These are phyloP conservation scores for Alethe castanea DNA, from an alignment of 2,113 vertebrate genomes.

Conservation along the genomic window DNA sequence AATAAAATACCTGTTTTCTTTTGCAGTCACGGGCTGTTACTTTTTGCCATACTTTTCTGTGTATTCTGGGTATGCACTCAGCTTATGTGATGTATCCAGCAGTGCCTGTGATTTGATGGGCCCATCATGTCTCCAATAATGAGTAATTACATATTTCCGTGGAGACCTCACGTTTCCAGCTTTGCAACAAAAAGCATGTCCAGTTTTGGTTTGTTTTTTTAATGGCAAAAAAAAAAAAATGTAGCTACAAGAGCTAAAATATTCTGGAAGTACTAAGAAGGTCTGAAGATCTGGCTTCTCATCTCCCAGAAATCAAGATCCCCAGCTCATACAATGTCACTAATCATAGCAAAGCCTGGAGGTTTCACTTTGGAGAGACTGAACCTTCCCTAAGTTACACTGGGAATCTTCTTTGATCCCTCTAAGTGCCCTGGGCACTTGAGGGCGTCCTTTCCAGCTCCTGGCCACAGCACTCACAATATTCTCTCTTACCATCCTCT, in stretches of 20 bases:
- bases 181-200: not conserved
- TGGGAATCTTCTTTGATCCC: not conserved
- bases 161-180: not conserved
- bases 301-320: not conserved
- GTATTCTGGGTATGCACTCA: not conserved
- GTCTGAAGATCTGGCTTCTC: not conserved
- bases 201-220: not conserved
- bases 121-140: not conserved
- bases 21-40: not conserved
- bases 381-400: not conserved
- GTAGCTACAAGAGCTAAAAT: not conserved
- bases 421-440: not conserved
- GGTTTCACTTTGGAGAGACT: not conserved
- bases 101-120: not conserved
- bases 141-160: not conserved
- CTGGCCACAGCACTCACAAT: not conserved
- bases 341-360: not conserved
- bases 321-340: not conserved
- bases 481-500: not conserved
- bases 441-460: not conserved
- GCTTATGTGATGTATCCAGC: not conserved
- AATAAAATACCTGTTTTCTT: not conserved
- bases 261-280: not conserved
- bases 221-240: not conserved
- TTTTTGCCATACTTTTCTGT: not conserved